Percentiles rank a stretch among this genome's conserved stretches.
phyloP scores from a whole-genome alignment of 2,888 invertebrate genomes.

The Hoplodrina blanda region DNA sequence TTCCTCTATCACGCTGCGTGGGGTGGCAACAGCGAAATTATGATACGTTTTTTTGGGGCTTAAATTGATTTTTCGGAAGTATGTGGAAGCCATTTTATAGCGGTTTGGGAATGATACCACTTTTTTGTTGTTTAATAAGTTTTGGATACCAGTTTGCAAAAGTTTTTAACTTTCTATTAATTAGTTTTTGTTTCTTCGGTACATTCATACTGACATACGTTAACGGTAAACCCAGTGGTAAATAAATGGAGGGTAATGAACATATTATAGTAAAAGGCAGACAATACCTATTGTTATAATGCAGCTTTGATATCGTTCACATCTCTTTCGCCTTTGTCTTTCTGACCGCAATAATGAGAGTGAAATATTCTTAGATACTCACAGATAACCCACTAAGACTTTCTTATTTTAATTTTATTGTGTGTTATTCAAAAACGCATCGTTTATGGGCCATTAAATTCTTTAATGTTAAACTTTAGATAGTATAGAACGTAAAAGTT shows the following conservation, averaged over 20 bases:
- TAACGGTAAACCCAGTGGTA: neutral
- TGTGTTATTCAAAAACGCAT: constrained; percentile 34
- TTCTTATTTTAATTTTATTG: constrained; percentile 50
- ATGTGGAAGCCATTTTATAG: constrained; percentile 86
- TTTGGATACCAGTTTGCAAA: constrained; percentile 13
- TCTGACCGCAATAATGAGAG: constrained; percentile 2
- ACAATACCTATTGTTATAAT: constrained; percentile 32
- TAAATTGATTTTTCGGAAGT: constrained; percentile 89
- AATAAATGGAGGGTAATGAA: neutral
- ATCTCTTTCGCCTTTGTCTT: constrained; percentile 34
- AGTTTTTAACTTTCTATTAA: neutral
- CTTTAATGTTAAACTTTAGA: constrained; percentile 30
- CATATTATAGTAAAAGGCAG: neutral
- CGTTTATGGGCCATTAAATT: constrained; percentile 54
- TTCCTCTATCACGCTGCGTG: constrained; percentile 81
- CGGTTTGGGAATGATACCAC: constrained; percentile 64
- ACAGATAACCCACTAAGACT: constrained; percentile 31
- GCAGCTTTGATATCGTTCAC: constrained; percentile 12
- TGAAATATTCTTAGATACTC: constrained; percentile 26
- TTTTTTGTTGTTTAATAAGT: constrained; percentile 34
- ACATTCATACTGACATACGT: neutral
- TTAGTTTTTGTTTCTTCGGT: neutral
- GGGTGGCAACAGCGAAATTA: constrained; percentile 87
- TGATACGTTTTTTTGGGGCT: constrained; percentile 89
- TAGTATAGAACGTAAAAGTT: constrained; percentile 29